Conservation (phyloP, 1,140 invertebrate species). For the Dufourea novaeangliae region DNA sequence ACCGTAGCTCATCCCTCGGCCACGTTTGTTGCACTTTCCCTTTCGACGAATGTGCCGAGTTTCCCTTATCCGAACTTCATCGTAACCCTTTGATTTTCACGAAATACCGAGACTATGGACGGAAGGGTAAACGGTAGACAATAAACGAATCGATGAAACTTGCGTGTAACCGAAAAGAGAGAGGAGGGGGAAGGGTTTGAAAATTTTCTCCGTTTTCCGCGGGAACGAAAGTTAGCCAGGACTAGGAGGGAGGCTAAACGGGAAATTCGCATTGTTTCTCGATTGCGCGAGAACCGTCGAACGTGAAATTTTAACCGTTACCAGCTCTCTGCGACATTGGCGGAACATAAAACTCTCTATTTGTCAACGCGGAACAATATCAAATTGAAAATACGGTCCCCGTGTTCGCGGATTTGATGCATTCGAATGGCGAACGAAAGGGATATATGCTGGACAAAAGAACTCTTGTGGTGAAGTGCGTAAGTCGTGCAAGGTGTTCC, state of each 20-base stretch:
- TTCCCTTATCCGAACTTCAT: slow-evolving; percentile 7
- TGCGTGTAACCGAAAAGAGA: not conserved
- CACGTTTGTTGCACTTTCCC: slow-evolving; percentile 24
- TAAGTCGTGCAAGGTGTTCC: no score
- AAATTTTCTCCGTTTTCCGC: not conserved
- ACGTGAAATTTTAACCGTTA: not conserved
- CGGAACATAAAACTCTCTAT: not conserved
- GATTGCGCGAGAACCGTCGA: slow-evolving; percentile 13
- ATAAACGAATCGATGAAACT: not conserved
- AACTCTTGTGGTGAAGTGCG: no score
- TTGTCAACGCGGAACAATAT: not conserved
- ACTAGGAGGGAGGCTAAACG: not conserved
- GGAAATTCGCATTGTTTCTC: not conserved
- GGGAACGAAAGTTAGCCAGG: not conserved
- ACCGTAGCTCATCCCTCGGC: not conserved
- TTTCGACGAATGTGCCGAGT: slow-evolving; percentile 4
- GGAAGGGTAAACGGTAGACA: not conserved
- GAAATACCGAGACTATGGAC: not conserved
- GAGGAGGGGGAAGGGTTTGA: not conserved
- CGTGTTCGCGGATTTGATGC: not conserved
- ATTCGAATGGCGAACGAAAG: not conserved
- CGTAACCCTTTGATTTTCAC: slow-evolving; percentile 34
- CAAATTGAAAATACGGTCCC: not conserved
- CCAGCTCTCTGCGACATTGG: not conserved
- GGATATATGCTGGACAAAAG: not conserved